Evolutionary conservation across 2,888 invertebrate genomes (phyloP), one percentile per base, ranked within the genome.

Genomic region (Lamproptera curius): DNA sequence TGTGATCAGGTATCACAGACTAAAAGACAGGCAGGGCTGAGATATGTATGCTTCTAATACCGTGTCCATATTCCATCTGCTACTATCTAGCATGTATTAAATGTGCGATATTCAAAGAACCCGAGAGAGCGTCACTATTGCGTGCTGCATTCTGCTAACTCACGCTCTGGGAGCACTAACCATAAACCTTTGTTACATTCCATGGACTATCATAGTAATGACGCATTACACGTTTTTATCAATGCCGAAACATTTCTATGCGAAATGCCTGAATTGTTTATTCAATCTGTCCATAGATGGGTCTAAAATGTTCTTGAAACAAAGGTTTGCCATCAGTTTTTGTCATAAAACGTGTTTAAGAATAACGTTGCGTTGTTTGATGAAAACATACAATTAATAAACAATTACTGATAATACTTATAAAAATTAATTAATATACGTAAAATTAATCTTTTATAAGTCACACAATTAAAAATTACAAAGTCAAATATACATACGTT

Each of bases 151-250:
- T 15, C 20, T 40, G 34, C 43, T 55, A 56, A 57, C 54, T 56
- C 58, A 59, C 61, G 62, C 60, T 55, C 34, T 41, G 61, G 59
- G 61, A 60, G 52, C 53, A 53, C 52, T 59, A 50, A 47, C 35
- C 37, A 36, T 46, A 28, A 53, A 50, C 53, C 54, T 52, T 55
- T 48, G 48, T 49, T 51, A 55, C 56, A 60, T 61, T 57, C 59
- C 54, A 37, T 48, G 50, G 53, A 50, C 46, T 51, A 37, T 52
- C 52, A 52, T 51, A 55, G 47, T 53, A 55, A 42, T 49, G 37
- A 16, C 40, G 34, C 9, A 37, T 37, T 34, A 37, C 37, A 16
- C 20, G 3, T 28, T 44, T 26, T 13, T 34, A 11, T 40, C 16
- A 15, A 9, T 35, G 2, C 15, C 13, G 15, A 16, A 9, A 13